Conservation (phyloP, 1,140 invertebrate genomes). For the Ostrea denselamellosa region DNA sequence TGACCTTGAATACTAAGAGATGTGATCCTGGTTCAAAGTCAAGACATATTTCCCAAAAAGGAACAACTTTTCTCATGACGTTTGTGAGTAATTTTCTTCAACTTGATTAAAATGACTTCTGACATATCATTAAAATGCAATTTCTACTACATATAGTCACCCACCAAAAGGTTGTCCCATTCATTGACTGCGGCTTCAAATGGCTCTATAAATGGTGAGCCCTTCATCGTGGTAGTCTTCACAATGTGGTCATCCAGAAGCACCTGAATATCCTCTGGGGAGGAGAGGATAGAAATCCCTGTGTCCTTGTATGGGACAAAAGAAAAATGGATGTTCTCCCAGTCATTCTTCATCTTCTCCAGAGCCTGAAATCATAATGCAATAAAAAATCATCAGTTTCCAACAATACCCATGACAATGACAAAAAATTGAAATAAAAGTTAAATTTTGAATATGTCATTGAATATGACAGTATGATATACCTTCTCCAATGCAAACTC, state of each 20-base stretch:
- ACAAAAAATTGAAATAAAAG: no score
- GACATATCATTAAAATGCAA: neutral
- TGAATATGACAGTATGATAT: neutral
- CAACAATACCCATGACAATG: no score
- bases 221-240: constrained; percentile 79
- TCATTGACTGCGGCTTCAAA: constrained; percentile 82
- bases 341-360: constrained; percentile 78
- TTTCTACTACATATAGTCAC: neutral
- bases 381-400: neutral
- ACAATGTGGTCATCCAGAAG: constrained; percentile 79
- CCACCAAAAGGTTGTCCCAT: constrained; percentile 69
- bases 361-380: constrained; percentile 68
- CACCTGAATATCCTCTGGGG: constrained; percentile 78
- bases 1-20: no score
- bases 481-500: constrained; percentile 79
- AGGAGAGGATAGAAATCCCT: constrained; percentile 75
- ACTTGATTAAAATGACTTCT: neutral
- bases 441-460: no score
- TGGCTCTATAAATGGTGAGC: constrained; percentile 78
- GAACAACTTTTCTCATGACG: neutral
- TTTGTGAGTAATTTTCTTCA: neutral
- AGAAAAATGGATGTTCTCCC: constrained; percentile 76
- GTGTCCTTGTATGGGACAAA: constrained; percentile 82
- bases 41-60: no score
- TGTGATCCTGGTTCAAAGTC: no score